Base-by-base conservation (phyloP, 2,113 vertebrate species). In the Thunnus maccoyii region DNA sequence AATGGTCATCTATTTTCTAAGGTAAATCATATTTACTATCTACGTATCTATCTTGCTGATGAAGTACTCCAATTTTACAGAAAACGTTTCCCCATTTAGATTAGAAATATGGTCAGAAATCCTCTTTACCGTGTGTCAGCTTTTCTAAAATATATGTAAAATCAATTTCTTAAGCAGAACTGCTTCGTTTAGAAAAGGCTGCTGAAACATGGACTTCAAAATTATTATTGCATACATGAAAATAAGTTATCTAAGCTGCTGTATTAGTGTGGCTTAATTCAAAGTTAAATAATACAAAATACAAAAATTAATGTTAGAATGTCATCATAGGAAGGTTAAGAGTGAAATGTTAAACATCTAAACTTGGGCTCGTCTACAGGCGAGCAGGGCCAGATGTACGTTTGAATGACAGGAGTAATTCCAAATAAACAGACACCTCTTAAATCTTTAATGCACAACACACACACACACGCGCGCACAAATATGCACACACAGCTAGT, bases 371-470 rank as follows among this genome's bases (percentile, higher is more conserved):
- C 16, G 36, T 55, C 55, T 48, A 65, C 68, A 67, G 44, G 18
- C 47, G 79, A 76, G 57, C 5, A 50, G 64, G n/a, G 61, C 73
- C 44, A 47, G 18, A 57, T 0, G 8, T 27, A 32, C 71, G 14
- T 85, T 66, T 86, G 75, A 88, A 88, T 83, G 87, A 88, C 82
- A 80, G 20, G 62, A 76, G 70, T 86, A 80, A 80, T 84, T 71
- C 75, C 72, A 81, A 81, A 89, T 80, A 88, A 90, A 89, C 76
- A 90, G 72, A 78, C 63, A 69, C 82, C 67, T 86, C 71, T 89
- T 92, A 66, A 69, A 94, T 91, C 32, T 82, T 88, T 91, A 72
- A 87, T 78, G 48, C 70, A 86, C 27, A 66, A 82, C 66, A 41
- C 69, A 80, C 68, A 65, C 61, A 72, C 52, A 27, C 36, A 52